Conservation (phyloP, 2,113 vertebrate genomes). For the Datnioides undecimradiatus region DNA sequence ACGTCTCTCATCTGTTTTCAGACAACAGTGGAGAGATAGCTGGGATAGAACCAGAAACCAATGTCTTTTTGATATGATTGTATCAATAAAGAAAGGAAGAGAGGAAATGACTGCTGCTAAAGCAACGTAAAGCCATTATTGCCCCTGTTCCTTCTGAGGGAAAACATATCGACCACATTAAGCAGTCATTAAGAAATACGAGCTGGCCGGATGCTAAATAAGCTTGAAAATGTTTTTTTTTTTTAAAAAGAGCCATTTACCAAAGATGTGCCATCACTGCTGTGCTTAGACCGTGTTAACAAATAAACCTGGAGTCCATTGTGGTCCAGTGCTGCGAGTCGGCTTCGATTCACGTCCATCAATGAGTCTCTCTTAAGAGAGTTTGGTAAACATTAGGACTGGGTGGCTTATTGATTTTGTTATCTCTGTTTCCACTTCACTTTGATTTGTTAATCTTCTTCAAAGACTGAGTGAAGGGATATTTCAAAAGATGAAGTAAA, state of each 20-base stretch:
- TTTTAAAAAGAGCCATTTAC: constrained; percentile 8
- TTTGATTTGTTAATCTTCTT: constrained; percentile 73
- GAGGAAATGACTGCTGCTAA: constrained; percentile 13
- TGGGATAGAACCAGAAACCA: constrained; percentile 8
- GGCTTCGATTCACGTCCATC: constrained; percentile 66
- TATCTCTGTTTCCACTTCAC: constrained; percentile 64
- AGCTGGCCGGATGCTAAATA: neutral
- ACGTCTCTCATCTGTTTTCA: constrained; percentile 25
- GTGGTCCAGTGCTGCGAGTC: constrained; percentile 41
- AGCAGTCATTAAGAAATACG: neutral
- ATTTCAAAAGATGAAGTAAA: constrained; percentile 53
- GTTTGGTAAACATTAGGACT: constrained; percentile 74
- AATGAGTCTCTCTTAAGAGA: constrained; percentile 64
- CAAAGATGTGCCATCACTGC: constrained; percentile 11
- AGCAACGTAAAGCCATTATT: neutral
- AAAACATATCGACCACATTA: neutral
- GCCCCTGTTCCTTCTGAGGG: neutral
- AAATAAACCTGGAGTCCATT: constrained; percentile 47
- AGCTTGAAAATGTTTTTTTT: constrained; percentile 1
- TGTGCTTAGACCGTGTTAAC: constrained; percentile 21
- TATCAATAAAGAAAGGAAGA: neutral
- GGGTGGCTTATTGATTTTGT: constrained; percentile 75
- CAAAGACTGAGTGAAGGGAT: constrained; percentile 47
- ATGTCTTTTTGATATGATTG: constrained; percentile 13
- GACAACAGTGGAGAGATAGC: constrained; percentile 26